Conservation (phyloP, 2,113 vertebrate species). For the Chamaetylas fuelleborni region DNA sequence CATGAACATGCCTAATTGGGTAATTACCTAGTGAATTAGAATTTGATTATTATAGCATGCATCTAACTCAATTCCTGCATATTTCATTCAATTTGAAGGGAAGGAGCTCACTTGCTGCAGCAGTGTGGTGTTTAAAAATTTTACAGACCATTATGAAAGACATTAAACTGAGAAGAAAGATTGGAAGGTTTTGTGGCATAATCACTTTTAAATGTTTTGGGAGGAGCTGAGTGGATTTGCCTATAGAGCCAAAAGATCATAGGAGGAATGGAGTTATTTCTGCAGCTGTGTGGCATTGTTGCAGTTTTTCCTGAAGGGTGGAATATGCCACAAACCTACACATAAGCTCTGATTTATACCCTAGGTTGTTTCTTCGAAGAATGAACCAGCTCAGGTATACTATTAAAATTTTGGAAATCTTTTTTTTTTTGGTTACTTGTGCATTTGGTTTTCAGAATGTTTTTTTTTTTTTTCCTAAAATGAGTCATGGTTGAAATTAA, state of each 20-base stretch:
- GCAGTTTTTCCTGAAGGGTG: neutral
- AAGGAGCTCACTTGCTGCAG: neutral
- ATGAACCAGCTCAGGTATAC: neutral
- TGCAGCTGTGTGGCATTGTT: neutral
- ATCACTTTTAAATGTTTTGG: neutral
- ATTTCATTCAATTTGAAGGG: neutral
- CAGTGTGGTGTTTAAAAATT: neutral
- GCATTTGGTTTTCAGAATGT: neutral
- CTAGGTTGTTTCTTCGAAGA: slow-evolving; percentile 1
- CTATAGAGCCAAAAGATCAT: neutral
- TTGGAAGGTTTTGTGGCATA: neutral
- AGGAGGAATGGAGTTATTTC: neutral
- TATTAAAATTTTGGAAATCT: neutral
- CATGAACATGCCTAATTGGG: neutral
- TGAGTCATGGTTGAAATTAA: neutral
- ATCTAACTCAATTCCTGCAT: neutral
- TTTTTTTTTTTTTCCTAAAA: neutral
- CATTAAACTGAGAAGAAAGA: neutral
- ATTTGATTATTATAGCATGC: neutral
- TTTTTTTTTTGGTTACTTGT: neutral
- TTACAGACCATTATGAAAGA: neutral
- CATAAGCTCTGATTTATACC: neutral
- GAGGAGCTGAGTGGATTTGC: neutral
- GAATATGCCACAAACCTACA: neutral
- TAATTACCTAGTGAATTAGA: neutral